phyloP scores from a whole-genome alignment of 2,797 vertebrate species.

The Eidolon dupreanum region DNA sequence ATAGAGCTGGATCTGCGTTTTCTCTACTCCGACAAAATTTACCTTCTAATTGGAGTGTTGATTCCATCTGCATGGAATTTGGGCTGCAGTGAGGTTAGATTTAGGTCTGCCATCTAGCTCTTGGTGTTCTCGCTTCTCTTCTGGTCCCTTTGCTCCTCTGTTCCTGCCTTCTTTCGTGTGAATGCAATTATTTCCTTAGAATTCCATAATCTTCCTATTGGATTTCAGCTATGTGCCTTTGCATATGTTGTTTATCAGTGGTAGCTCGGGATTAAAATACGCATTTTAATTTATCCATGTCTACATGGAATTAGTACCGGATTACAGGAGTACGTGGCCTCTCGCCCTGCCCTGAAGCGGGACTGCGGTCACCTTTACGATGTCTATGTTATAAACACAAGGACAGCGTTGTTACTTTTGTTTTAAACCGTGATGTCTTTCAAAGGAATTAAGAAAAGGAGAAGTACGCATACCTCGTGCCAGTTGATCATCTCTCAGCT shows the following conservation, averaged over 20 bases:
- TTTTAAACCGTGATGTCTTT: background rate
- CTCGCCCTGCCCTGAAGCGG: accelerated
- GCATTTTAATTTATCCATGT: background rate
- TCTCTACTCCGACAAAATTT: accelerated
- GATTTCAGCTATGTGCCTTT: background rate
- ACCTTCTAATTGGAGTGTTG: no score
- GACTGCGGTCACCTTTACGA: accelerated
- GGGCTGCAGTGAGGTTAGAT: background rate
- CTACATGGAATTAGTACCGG: background rate
- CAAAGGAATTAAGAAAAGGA: background rate
- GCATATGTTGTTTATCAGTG: background rate
- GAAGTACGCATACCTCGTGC: accelerated
- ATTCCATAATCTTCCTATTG: background rate
- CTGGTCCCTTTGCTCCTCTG: background rate
- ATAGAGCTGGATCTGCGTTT: background rate
- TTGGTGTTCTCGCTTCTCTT: background rate
- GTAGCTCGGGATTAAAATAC: background rate
- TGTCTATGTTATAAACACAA: background rate
- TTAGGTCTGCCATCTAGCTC: accelerated
- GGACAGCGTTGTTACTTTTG: background rate
- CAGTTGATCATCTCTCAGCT: background rate
- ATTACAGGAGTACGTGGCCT: background rate
- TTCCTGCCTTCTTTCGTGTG: background rate
- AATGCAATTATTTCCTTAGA: background rate
- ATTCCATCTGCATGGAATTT: accelerated